A percentile compares a stretch with the other conserved stretches of the same genome.
Conservation (phyloP, 2,888 invertebrate species). For the Cerceris ruficornis region DNA sequence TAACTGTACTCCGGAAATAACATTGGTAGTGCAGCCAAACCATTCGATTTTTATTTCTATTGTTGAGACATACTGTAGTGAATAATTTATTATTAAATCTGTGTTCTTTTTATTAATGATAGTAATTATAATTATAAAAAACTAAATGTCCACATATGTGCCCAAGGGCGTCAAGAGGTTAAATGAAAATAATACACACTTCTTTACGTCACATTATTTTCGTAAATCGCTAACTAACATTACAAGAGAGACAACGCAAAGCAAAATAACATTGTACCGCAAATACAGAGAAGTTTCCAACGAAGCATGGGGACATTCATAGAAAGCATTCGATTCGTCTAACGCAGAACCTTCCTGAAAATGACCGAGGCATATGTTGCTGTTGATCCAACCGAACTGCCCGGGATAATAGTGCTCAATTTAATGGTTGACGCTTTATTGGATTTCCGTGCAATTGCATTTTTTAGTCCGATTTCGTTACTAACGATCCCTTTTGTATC, state of each 20-base stretch:
- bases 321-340: slow-evolving; percentile 42
- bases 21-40: too few species aligned
- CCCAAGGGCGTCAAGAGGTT: too few species aligned
- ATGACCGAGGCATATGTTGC: slow-evolving; percentile 40
- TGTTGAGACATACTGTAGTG: too few species aligned
- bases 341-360: slow-evolving; percentile 28
- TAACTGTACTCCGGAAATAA: too few species aligned
- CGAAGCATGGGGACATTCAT: not conserved
- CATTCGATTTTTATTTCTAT: too few species aligned
- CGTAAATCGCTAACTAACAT: too few species aligned
- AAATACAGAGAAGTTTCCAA: not conserved
- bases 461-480: slow-evolving; percentile 70
- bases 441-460: slow-evolving; percentile 73
- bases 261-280: not conserved
- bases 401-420: slow-evolving; percentile 62
- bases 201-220: too few species aligned
- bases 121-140: too few species aligned
- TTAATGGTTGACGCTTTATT: slow-evolving; percentile 73
- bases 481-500: slow-evolving; percentile 70
- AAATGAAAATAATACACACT: too few species aligned
- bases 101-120: too few species aligned
- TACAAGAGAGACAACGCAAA: not conserved
- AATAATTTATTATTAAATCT: too few species aligned
- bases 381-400: slow-evolving; percentile 52
- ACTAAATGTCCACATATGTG: too few species aligned